phyloP scores from a whole-genome alignment of 2,797 vertebrate genomes.

The Neoniphon sammara region DNA sequence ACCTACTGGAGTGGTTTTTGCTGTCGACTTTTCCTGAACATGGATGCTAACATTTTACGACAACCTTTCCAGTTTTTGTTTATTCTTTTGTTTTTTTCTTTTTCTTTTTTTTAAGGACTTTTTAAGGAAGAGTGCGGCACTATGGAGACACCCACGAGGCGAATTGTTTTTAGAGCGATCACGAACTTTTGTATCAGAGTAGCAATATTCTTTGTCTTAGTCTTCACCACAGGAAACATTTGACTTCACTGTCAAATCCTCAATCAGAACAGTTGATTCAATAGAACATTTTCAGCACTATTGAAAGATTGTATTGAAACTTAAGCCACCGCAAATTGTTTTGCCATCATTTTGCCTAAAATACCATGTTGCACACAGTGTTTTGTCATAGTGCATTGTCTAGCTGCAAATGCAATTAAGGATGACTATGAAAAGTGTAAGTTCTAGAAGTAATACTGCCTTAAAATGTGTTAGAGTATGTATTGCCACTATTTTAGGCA shows the following conservation, averaged over 20 bases:
- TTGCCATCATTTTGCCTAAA: slow-evolving; percentile 74
- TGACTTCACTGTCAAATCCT: slow-evolving; percentile 32
- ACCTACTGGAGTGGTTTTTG: slow-evolving; percentile 37
- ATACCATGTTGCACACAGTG: slow-evolving; percentile 64
- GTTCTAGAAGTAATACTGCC: slow-evolving; percentile 77
- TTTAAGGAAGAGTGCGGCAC: slow-evolving; percentile 59
- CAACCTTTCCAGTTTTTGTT: slow-evolving; percentile 47
- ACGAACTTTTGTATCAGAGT: slow-evolving; percentile 70
- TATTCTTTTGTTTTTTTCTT: no score
- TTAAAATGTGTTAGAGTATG: slow-evolving; percentile 77
- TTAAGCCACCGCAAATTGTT: slow-evolving; percentile 64
- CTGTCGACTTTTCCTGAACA: slow-evolving; percentile 13
- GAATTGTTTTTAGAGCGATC: slow-evolving; percentile 63
- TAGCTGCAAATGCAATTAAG: slow-evolving; percentile 48
- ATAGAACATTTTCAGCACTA: slow-evolving; percentile 68
- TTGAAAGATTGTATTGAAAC: slow-evolving; percentile 68
- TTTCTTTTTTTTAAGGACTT: slow-evolving; percentile 51
- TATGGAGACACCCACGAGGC: slow-evolving; percentile 44
- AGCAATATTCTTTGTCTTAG: slow-evolving; percentile 78
- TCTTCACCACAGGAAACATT: slow-evolving; percentile 68
- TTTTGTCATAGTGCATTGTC: slow-evolving; percentile 51
- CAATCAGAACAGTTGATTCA: slow-evolving; percentile 38
- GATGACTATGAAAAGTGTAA: slow-evolving; percentile 55
- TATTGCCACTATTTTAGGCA: slow-evolving; percentile 73
- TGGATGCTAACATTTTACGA: slow-evolving; percentile 35